These are phyloP conservation scores for Rhinoraja longicauda DNA, from an alignment of 2,797 vertebrate genomes.

Conservation along the genomic window DNA sequence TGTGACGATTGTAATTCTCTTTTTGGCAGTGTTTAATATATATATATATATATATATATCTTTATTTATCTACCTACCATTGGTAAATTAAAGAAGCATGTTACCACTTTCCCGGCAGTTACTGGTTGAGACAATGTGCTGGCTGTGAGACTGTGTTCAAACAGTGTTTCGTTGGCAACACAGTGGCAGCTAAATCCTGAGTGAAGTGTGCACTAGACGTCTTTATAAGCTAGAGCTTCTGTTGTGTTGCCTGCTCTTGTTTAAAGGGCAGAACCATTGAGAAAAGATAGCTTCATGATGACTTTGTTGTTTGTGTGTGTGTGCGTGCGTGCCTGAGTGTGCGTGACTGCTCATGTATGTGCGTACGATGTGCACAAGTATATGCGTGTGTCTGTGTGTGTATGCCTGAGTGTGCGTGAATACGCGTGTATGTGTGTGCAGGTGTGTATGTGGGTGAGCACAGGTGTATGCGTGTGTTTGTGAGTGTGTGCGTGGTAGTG, in stretches of 20 bases:
- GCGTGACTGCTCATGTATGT: too few relatives aligned
- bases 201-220: slow-evolving; percentile 1
- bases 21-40: slow-evolving; percentile 25
- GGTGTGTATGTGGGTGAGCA: too few relatives aligned
- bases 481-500: too few relatives aligned
- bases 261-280: neutral
- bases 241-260: neutral
- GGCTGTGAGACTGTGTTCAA: neutral
- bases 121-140: slow-evolving; percentile 12
- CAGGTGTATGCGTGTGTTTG: too few relatives aligned
- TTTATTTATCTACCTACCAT: neutral
- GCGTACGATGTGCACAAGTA: too few relatives aligned
- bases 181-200: slow-evolving; percentile 28
- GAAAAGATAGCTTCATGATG: neutral
- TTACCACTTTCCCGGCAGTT: slow-evolving; percentile 42
- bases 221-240: neutral
- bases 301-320: neutral
- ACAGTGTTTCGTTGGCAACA: too few relatives aligned
- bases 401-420: too few relatives aligned
- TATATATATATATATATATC: neutral
- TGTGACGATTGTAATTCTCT: neutral
- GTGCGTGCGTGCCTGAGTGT: neutral
- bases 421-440: too few relatives aligned
- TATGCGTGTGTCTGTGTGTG: too few relatives aligned
- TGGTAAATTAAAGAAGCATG: slow-evolving; percentile 55